These are phyloP conservation scores for Scomber scombrus DNA, from an alignment of 2,113 vertebrate species.

Conservation along the genomic window DNA sequence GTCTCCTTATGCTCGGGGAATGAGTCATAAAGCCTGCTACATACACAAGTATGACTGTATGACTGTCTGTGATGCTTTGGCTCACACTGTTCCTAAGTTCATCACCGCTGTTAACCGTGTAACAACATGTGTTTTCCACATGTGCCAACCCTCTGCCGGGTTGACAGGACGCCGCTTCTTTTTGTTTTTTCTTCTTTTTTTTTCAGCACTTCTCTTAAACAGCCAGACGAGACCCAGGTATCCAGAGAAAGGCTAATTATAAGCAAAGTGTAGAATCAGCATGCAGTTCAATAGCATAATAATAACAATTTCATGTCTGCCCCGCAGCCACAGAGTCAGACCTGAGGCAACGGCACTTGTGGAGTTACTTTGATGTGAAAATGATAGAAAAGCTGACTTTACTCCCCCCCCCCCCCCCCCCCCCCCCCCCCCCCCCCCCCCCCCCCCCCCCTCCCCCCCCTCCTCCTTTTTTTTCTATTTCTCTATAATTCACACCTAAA, in stretches of 20 bases:
- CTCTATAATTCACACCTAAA: slow-evolving; percentile 76
- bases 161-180: slow-evolving; percentile 47
- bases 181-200: too few species aligned
- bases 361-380: slow-evolving; percentile 85
- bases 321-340: slow-evolving; percentile 80
- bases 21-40: neutral
- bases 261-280: slow-evolving; percentile 80
- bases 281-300: slow-evolving; percentile 81
- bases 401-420: slow-evolving; percentile 34
- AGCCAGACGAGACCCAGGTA: slow-evolving; percentile 61
- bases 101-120: slow-evolving; percentile 2
- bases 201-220: slow-evolving; percentile 38
- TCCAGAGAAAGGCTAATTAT: slow-evolving; percentile 78
- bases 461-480: slow-evolving; percentile 40
- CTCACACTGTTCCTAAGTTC: slow-evolving; percentile 13
- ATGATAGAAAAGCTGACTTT: slow-evolving; percentile 81
- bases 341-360: slow-evolving; percentile 79
- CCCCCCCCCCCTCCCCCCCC: slow-evolving; percentile 5
- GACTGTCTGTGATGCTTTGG: neutral
- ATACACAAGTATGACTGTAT: neutral
- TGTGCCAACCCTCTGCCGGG: slow-evolving; percentile 34
- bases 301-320: slow-evolving; percentile 86
- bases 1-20: neutral
- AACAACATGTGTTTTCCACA: slow-evolving; percentile 63
- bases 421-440: slow-evolving; percentile 14